Percentiles rank a stretch among this genome's conserved stretches.
Evolutionary conservation across 2,797 vertebrate genomes (phyloP).

Genomic region (Cryptoprocta ferox): DNA sequence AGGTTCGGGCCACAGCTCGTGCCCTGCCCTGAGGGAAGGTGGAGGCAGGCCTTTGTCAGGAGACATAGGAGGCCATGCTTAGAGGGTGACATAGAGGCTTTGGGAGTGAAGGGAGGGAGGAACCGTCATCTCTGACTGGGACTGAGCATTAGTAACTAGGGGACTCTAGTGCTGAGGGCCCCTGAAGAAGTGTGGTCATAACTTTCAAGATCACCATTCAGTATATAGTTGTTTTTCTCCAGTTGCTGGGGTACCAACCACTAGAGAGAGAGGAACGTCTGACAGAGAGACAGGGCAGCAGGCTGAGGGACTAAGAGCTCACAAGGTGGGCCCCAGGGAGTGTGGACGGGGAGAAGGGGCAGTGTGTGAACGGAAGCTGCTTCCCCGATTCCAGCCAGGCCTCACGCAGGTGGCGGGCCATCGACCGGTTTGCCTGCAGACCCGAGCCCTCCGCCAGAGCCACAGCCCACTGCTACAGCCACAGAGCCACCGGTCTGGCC

Average conservation of each 20-base stretch:
- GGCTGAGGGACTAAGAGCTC: not conserved
- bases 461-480: too few relatives aligned
- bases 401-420: rapidly evolving
- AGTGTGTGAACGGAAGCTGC: not conserved
- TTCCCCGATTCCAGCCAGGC: not conserved
- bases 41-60: not conserved
- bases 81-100: not conserved
- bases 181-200: not conserved
- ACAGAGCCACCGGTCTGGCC: not conserved
- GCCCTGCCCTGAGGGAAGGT: not conserved
- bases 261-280: not conserved
- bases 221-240: not conserved
- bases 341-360: rapidly evolving
- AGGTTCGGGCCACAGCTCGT: not conserved
- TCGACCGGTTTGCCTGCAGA: not conserved
- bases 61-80: not conserved
- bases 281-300: rapidly evolving
- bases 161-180: not conserved
- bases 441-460: not conserved
- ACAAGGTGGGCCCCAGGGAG: not conserved
- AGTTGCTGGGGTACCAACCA: not conserved
- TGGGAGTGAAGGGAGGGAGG: not conserved
- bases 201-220: not conserved
- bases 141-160: not conserved
- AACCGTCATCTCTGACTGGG: not conserved